A percentile compares a stretch with the other conserved stretches of the same genome.
Evolutionary conservation across 2,888 invertebrate genomes (phyloP).

Genomic region (Elmis aenea): DNA sequence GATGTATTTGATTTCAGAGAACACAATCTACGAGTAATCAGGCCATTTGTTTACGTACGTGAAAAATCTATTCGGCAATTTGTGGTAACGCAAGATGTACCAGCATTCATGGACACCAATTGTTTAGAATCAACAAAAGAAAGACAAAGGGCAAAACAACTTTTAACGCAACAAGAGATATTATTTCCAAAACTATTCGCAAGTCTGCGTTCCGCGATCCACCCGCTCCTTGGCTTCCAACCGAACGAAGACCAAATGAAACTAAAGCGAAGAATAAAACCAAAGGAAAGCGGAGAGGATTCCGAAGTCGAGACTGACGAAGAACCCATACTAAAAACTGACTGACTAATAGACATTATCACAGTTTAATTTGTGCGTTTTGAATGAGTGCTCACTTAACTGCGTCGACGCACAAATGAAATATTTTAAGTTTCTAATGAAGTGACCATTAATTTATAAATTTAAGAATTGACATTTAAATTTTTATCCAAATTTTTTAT

Average conservation of each 20-base stretch:
- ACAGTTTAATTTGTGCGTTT: slow-evolving; percentile 1
- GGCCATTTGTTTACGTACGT: slow-evolving; percentile 83
- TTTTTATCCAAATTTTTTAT: no score
- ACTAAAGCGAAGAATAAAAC: slow-evolving; percentile 56
- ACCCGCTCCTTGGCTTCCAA: slow-evolving; percentile 43
- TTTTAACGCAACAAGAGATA: slow-evolving; percentile 71
- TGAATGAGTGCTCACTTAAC: no score
- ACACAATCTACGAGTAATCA: slow-evolving; percentile 73
- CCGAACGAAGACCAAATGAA: slow-evolving; percentile 53
- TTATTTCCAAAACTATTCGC: slow-evolving; percentile 69
- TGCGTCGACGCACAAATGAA: no score
- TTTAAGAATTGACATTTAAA: no score
- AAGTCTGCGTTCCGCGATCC: slow-evolving; percentile 70
- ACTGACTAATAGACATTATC: slow-evolving; percentile 22
- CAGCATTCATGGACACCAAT: slow-evolving; percentile 51
- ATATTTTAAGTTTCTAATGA: no score
- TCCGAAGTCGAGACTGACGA: slow-evolving; percentile 64
- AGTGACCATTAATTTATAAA: no score
- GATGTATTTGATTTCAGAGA: slow-evolving; percentile 61
- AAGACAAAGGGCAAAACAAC: slow-evolving; percentile 57
- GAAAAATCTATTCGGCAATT: slow-evolving; percentile 71
- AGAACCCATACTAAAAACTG: slow-evolving; percentile 56
- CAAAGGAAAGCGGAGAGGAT: slow-evolving; percentile 54
- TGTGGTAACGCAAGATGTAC: slow-evolving; percentile 66
- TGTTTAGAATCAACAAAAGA: slow-evolving; percentile 40